Evolutionary conservation across 2,797 vertebrate species (phyloP).

Genomic region (Semaprochilodus insignis): DNA sequence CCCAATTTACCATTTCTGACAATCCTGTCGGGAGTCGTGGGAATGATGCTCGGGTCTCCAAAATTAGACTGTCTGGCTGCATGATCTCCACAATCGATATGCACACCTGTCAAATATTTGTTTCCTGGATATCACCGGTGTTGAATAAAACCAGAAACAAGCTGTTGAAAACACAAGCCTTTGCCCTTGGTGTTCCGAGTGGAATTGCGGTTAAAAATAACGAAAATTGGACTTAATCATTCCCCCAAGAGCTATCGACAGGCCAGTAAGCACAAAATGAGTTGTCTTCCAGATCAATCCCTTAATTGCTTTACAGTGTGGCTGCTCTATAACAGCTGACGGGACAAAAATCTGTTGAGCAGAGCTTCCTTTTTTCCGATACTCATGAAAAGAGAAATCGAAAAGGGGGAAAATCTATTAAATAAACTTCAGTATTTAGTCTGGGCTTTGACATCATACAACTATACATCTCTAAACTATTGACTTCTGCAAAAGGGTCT

Average conservation of each 20-base stretch:
- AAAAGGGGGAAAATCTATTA: conserved; percentile 52
- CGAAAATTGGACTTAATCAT: conserved; percentile 58
- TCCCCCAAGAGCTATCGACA: conserved; percentile 57
- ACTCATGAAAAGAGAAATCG: conserved; percentile 52
- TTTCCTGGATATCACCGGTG: conserved; percentile 36
- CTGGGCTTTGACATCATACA: conserved; percentile 42
- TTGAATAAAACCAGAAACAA: conserved; percentile 51
- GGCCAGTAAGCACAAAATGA: conserved; percentile 60
- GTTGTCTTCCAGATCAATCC: conserved; percentile 59
- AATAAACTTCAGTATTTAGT: conserved; percentile 53
- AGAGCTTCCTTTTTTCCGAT: conserved; percentile 47
- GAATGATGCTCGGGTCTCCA: neutral
- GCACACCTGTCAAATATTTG: conserved; percentile 24
- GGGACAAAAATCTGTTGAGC: conserved; percentile 61
- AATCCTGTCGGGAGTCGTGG: neutral
- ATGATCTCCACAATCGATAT: conserved; percentile 30
- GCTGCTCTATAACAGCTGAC: conserved; percentile 58
- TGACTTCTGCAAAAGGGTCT: conserved; percentile 13
- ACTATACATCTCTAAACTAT: conserved; percentile 41
- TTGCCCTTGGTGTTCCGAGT: conserved; percentile 36
- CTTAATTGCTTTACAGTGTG: conserved; percentile 65
- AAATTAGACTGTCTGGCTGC: conserved; percentile 33
- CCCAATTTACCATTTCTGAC: neutral
- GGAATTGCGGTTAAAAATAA: conserved; percentile 54
- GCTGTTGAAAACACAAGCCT: conserved; percentile 35